These are phyloP conservation scores for Ophion ellenae DNA, from an alignment of 2,888 invertebrate genomes.

Conservation along the genomic window DNA sequence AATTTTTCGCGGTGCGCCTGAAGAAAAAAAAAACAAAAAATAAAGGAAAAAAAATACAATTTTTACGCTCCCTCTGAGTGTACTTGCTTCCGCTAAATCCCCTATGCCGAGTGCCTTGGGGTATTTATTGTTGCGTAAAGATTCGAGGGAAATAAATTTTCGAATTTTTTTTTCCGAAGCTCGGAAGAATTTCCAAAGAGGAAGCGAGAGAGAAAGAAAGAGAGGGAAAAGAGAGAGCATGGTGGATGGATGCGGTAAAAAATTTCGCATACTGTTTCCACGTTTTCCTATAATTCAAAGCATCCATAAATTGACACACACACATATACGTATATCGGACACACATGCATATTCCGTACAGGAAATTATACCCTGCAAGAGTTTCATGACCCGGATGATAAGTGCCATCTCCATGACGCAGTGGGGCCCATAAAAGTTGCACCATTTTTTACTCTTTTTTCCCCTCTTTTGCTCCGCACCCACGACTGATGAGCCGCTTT, in stretches of 20 bases:
- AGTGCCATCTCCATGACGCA: conserved; percentile 38
- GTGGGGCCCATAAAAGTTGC: conserved; percentile 23
- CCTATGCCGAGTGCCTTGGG: conserved; percentile 16
- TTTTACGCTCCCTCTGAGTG: conserved; percentile 13
- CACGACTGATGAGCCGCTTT: background rate
- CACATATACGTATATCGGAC: background rate
- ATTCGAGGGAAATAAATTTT: background rate
- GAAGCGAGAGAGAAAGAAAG: background rate
- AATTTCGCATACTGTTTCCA: background rate
- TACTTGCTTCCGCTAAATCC: conserved; percentile 4
- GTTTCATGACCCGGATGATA: conserved; percentile 26
- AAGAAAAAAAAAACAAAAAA: too few relatives aligned
- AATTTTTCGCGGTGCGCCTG: conserved; percentile 29
- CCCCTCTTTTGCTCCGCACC: background rate
- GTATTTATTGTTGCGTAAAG: conserved; percentile 35
- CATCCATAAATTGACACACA: background rate
- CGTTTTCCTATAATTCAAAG: conserved; percentile 16
- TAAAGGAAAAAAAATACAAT: background rate
- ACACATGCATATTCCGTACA: conserved; percentile 1
- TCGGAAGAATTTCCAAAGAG: background rate
- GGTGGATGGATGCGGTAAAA: conserved; percentile 3
- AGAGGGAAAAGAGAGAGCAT: background rate
- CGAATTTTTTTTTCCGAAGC: too few relatives aligned
- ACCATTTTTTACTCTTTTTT: conserved; percentile 24
- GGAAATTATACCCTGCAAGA: conserved; percentile 18